A percentile compares a stretch with the other conserved stretches of the same genome.
Evolutionary conservation across 2,113 vertebrate genomes (phyloP).

Genomic region (Cheirogaleus medius): DNA sequence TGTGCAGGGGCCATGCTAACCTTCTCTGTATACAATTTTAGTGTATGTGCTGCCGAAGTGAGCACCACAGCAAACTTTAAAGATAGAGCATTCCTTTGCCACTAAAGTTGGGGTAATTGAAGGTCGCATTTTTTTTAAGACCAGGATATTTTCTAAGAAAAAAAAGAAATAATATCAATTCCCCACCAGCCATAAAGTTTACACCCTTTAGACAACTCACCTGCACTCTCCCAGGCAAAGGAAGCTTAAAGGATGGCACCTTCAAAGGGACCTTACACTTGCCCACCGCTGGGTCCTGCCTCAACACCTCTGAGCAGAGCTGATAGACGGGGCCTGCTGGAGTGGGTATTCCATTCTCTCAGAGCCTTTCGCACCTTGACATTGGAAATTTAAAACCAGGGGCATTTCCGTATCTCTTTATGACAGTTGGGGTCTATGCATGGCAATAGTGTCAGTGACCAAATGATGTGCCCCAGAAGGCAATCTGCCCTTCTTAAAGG

Average conservation of each 20-base stretch:
- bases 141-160: not conserved
- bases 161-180: not conserved
- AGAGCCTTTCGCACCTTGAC: not conserved
- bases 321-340: not conserved
- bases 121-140: not conserved
- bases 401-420: not conserved
- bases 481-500: not conserved
- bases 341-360: not conserved
- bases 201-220: not conserved
- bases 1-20: no score
- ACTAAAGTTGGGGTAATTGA: not conserved
- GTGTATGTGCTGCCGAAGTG: no score
- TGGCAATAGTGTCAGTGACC: not conserved
- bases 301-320: no score
- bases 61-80: not conserved
- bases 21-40: no score
- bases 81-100: not conserved
- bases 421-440: not conserved
- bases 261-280: not conserved
- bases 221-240: not conserved
- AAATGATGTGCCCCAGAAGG: not conserved
- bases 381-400: conserved; percentile 12
- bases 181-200: not conserved
- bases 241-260: not conserved
- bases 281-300: not conserved